phyloP scores from a whole-genome alignment of 2,113 vertebrate genomes.

The Nettapus auritus region DNA sequence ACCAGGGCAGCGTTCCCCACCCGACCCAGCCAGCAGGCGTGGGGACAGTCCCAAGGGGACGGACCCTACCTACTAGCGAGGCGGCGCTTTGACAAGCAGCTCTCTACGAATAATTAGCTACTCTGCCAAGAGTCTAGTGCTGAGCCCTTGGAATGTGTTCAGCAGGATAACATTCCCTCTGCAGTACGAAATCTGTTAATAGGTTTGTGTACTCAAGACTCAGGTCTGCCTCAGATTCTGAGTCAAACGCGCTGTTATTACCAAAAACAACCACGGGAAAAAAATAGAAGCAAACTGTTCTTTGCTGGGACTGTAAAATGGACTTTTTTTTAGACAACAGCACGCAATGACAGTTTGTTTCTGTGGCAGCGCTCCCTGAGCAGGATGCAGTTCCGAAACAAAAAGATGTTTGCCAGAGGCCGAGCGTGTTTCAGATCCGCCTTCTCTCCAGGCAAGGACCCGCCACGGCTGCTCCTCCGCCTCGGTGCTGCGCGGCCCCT shows the following conservation, averaged over 20 bases:
- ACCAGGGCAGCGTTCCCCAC: neutral
- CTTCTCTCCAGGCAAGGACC: neutral
- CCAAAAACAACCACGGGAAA: neutral
- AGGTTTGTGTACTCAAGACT: neutral
- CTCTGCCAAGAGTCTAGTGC: neutral
- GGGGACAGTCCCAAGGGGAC: neutral
- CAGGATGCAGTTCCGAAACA: neutral
- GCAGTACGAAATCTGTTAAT: neutral
- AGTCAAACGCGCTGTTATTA: neutral
- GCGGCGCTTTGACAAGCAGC: slow-evolving; percentile 27
- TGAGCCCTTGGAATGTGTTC: slow-evolving; percentile 4
- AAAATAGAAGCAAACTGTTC: neutral
- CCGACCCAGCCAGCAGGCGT: neutral
- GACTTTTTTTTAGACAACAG: neutral
- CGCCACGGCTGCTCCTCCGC: neutral
- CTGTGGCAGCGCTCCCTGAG: neutral
- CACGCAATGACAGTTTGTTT: neutral
- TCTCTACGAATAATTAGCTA: slow-evolving; percentile 1
- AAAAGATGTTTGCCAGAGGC: neutral
- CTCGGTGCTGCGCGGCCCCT: neutral
- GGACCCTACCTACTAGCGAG: neutral
- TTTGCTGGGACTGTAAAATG: neutral
- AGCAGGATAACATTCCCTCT: neutral
- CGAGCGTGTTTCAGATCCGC: neutral
- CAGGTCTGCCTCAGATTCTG: neutral